Evolutionary conservation across 2,797 vertebrate species (phyloP).

Genomic region (Sebastes kiyomatsui): DNA sequence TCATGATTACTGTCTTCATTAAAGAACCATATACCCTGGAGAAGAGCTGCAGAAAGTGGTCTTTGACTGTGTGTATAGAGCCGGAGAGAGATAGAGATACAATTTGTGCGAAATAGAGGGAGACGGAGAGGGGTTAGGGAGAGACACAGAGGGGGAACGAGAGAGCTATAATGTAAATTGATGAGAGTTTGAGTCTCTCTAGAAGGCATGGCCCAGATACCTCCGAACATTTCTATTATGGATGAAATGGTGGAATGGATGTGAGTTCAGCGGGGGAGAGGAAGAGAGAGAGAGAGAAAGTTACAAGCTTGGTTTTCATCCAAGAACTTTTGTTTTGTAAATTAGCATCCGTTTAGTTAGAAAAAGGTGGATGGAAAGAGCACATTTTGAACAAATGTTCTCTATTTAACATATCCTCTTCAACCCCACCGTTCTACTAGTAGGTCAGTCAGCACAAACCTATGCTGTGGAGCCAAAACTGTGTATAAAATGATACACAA

Average conservation of each 20-base stretch:
- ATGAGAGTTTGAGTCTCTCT: conserved; percentile 74
- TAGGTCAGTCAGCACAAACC: no score
- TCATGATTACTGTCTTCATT: conserved; percentile 79
- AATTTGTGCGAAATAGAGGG: conserved; percentile 57
- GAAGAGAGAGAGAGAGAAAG: neutral
- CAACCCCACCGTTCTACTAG: accelerated
- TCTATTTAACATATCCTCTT: neutral
- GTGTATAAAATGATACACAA: neutral
- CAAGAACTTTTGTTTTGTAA: conserved; percentile 29
- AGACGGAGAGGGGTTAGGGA: conserved; percentile 46
- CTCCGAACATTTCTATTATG: conserved; percentile 64
- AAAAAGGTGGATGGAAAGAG: neutral
- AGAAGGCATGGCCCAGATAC: conserved; percentile 70
- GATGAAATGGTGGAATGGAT: conserved; percentile 53
- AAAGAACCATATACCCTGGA: conserved; percentile 79
- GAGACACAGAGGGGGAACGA: conserved; percentile 33
- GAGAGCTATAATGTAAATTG: conserved; percentile 69
- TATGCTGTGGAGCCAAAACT: neutral
- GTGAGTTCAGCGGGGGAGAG: conserved; percentile 14
- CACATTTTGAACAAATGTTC: neutral
- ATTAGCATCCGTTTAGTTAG: neutral
- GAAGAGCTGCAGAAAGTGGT: conserved; percentile 72
- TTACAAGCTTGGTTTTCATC: neutral
- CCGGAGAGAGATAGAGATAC: conserved; percentile 59
- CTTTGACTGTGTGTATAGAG: conserved; percentile 73